Base-by-base conservation (phyloP, 2,888 invertebrate genomes). In the Diplolepis rosae region DNA sequence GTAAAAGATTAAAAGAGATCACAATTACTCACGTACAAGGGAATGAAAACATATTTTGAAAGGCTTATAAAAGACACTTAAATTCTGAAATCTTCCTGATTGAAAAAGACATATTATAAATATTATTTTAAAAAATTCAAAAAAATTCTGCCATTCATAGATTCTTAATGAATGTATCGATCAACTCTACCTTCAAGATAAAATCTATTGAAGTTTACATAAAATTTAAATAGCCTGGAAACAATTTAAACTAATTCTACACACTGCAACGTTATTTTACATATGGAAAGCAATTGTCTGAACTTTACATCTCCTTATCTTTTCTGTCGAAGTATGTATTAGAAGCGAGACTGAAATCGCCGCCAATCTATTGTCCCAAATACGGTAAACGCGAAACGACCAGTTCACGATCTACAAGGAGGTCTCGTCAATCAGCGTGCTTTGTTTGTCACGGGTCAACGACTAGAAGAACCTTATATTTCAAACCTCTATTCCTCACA, bases 341-440 rank as follows among this genome's bases (percentile, higher is more conserved):
- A 61, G 39, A 61, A 61, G 24, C 61, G 22, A n/a, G 61, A 39
- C 39, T 61, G 61, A 61, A 61, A 61, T 61, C 61, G 61, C 61
- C 61, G 61, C 61, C 61, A 61, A 61, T 61, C 61, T 61, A 61
- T 39, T 61, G 61, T 61, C 27, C 61, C 61, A 39, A 61, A 61
- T 61, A 61, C 61, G 61, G 61, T 61, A 35, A 61, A 39, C 15
- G 61, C 61, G 61, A 61, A 61, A 61, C 61, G 61, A 61, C 61
- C 61, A 61, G 61, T 61, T 61, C 39, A 61, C 61, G 35, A 61
- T 61, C 61, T 61, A 24, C 61, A 61, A 54, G 54, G 28, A 54
- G 61, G 7, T 61, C 39, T 61, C 61, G 61, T 61, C 61, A 61
- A 61, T 35, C 35, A 39, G 24, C 24, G 35, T 6, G 27, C 61